Evolutionary conservation across 2,113 vertebrate species (phyloP), one percentile per base, ranked within the genome.

Genomic region (western clawed frog (Xenopus tropicalis)): DNA sequence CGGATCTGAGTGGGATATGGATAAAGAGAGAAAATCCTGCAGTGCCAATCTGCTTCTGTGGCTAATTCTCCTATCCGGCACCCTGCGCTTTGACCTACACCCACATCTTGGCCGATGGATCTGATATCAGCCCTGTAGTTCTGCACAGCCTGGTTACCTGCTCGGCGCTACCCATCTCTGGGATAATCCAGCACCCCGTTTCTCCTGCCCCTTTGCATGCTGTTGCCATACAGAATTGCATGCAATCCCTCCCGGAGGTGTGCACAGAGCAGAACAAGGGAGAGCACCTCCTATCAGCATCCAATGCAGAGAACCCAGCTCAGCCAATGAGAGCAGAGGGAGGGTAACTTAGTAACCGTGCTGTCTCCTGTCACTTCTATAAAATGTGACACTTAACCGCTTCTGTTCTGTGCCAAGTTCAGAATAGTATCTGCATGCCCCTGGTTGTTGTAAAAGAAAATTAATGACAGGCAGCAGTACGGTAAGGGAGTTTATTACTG

Each of bases 171-270:
- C 56, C 65, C 78, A 78, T 73, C 72, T 24, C 20, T 61, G 57
- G 68, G 6, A 37, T 69, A 20, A 65, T 70, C 7, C 0, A 37
- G 4, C 65, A 56, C 74, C 78, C 19, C 22, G 13, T 43, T 66
- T 20, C 69, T 37, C 71, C 84, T 77, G 83, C 78, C 82, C 78
- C 82, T 80, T 84, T 85, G 79, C 19, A 52, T 80, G 52, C 78
- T 76, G 48, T 66, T 82, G 80, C 85, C 83, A 82, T 77, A 78
- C 81, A 84, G 78, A 85, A 85, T 81, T 81, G 69, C 74, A 76
- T 71, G n/a, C 72, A 77, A 81, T 81, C 82, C 86, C 83, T 78
- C 82, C 84, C 82, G 46, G 78, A 73, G 79, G 79, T 77, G 80
- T 81, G 79, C 43, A 57, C 70, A 20, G 3, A 0, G 3, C 0